These are phyloP conservation scores for Laticauda laticaudata DNA, from an alignment of 2,113 vertebrate genomes.

Conservation along the genomic window DNA sequence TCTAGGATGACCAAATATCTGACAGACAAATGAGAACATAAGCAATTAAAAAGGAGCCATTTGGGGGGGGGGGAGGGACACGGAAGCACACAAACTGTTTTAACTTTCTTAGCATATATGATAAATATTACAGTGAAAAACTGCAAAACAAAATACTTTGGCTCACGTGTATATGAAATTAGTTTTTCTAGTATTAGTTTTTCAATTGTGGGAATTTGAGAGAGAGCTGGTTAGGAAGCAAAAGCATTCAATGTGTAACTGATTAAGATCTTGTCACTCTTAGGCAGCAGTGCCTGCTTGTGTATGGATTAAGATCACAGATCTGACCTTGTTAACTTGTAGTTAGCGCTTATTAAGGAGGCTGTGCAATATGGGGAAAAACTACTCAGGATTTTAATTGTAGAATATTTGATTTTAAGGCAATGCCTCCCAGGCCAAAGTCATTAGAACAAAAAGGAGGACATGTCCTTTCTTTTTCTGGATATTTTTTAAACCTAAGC, in stretches of 20 bases:
- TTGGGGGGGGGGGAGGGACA: background rate
- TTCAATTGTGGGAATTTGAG: background rate
- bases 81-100: background rate
- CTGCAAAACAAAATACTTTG: background rate
- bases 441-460: background rate
- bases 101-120: background rate
- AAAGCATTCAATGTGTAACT: background rate
- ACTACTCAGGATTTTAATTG: background rate
- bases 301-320: background rate
- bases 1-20: background rate
- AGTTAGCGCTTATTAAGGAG: background rate
- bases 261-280: background rate
- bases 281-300: background rate
- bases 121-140: background rate
- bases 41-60: background rate
- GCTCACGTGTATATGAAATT: background rate
- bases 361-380: background rate
- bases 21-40: background rate
- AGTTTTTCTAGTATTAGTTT: background rate
- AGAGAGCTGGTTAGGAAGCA: background rate
- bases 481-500: background rate
- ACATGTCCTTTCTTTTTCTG: background rate
- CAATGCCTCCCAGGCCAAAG: background rate
- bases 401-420: background rate
- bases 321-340: background rate